Evolutionary conservation across 2,797 vertebrate genomes (phyloP), one percentile per base, ranked within the genome.

Genomic region (Eospalax fontanierii): DNA sequence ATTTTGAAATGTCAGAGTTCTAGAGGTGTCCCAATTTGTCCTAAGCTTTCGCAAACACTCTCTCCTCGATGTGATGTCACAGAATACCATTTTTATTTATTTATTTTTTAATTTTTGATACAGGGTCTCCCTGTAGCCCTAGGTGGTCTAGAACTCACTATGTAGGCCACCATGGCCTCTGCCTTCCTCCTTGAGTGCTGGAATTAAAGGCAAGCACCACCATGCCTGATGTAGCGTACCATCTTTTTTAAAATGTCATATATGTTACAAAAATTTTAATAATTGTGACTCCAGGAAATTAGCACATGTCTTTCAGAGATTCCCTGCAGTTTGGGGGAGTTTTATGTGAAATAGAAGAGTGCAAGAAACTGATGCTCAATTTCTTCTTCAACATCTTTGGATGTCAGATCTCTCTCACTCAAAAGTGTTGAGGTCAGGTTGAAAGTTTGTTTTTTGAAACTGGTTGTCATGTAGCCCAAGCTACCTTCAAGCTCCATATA

Each of bases 1-100:
- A 38, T 61, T 94, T 91, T 46, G 75, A 76, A 95, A 63, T 79
- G 38, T 91, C 57, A 68, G 12, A 30, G 50, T 76, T 95, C 35
- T 73, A 54, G 74, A 6, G 68, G 19, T 33, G 80, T 50, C 35
- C 66, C 89, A 46, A 7, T 83, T 75, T 73, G n/a, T 87, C 35
- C 50, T 65, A 75, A 40, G 65, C 9, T 30, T 71, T 68, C n/a
- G 78, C 35, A 40, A 71, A 74, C 43, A 57, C 24, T 59, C 46
- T 89, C 71, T 80, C n/a, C n/a, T n/a, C n/a, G n/a, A n/a, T n/a
- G n/a, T n/a, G n/a, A n/a, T n/a, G n/a, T n/a, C n/a, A n/a, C n/a
- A n/a, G n/a, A n/a, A n/a, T n/a, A n/a, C n/a, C n/a, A n/a, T n/a
- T n/a, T n/a, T n/a, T n/a, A n/a, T n/a, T n/a, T n/a, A n/a, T n/a